Base-by-base conservation (phyloP, 1,140 invertebrate genomes). In the Cotesia chilonis region DNA sequence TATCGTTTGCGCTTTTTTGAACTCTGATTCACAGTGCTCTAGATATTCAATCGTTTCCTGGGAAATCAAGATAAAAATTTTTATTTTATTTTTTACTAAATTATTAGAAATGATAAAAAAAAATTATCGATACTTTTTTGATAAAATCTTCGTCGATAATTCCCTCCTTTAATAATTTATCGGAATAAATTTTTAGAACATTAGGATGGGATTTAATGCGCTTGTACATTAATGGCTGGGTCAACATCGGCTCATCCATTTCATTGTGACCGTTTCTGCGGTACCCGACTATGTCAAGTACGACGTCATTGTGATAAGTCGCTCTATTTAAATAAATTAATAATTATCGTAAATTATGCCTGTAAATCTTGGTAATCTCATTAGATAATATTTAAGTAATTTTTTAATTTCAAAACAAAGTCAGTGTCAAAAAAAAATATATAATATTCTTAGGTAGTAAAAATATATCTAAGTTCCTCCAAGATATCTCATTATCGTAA, bases 201-300 rank as follows among this genome's bases (percentile, higher is more conserved):
- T 77, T 82, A 0, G 91, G 90, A 65, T 90, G 90, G 38, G 89
- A 89, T 59, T 88, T 89, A 60, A 98, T 97, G 77, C 92, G 92
- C 78, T 94, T 93, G 85, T 98, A 98, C 96, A 98, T 98, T 6
- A 96, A 87, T 0, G 96, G 96, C 80, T 98, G 95, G 12, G 96
- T 98, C 82, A 97, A 94, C 92, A 94, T 96, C 0, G 96, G 96
- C 82, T 98, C 96, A 83, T 98, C 96, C 77, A 94, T 92, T 87
- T 98, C 96, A 84, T 97, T 98, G 88, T 98, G 96, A 0, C 96
- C 96, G 82, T 92, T 92, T 74, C 94, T 90, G 47, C 96, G 90
- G 84, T 98, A 98, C 73, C 94, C 89, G 28, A 94, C 94, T 73
- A 98, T 87, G 85, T 98, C 96, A 69, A 98, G 89, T 6, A 98